These are phyloP conservation scores for Drosophila borborema DNA, from an alignment of 2,888 invertebrate genomes.

Conservation along the genomic window DNA sequence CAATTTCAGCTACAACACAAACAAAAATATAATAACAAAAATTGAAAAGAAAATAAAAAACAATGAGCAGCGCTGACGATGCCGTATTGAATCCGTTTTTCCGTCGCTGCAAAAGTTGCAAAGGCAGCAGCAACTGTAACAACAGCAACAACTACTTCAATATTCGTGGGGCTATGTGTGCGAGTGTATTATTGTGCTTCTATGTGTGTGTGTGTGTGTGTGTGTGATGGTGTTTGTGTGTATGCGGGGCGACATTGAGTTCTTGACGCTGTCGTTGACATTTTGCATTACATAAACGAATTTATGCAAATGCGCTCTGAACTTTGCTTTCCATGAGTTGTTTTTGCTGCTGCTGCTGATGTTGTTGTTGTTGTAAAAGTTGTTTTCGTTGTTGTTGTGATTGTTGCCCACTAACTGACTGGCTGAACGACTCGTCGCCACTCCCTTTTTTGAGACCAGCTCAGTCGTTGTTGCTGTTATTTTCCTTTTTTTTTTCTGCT, in stretches of 20 bases:
- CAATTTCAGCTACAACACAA: slow-evolving; percentile 33
- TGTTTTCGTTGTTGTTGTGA: slow-evolving; percentile 21
- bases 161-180: background rate
- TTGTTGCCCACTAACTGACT: slow-evolving; percentile 59
- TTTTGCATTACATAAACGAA: slow-evolving; percentile 78
- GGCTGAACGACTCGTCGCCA: slow-evolving; percentile 49
- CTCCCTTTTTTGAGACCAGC: slow-evolving; percentile 22
- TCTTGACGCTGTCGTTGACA: slow-evolving; percentile 76
- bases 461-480: slow-evolving; percentile 6
- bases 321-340: slow-evolving; percentile 60
- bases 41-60: slow-evolving; percentile 19
- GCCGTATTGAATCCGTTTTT: slow-evolving; percentile 61
- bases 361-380: slow-evolving; percentile 13
- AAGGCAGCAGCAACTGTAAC: slow-evolving; percentile 40
- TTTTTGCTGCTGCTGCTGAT: slow-evolving; percentile 17
- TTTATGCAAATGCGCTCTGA: slow-evolving; percentile 76
- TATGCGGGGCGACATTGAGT: slow-evolving; percentile 31
- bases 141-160: slow-evolving; percentile 24
- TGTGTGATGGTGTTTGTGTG: too few species aligned
- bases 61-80: slow-evolving; percentile 31
- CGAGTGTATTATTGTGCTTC: background rate
- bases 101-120: slow-evolving; percentile 34
- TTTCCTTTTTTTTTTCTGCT: slow-evolving; percentile 32
- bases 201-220: background rate
- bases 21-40: slow-evolving; percentile 15